Evolutionary conservation across 2,797 vertebrate species (phyloP).

Genomic region (Natrix natrix): DNA sequence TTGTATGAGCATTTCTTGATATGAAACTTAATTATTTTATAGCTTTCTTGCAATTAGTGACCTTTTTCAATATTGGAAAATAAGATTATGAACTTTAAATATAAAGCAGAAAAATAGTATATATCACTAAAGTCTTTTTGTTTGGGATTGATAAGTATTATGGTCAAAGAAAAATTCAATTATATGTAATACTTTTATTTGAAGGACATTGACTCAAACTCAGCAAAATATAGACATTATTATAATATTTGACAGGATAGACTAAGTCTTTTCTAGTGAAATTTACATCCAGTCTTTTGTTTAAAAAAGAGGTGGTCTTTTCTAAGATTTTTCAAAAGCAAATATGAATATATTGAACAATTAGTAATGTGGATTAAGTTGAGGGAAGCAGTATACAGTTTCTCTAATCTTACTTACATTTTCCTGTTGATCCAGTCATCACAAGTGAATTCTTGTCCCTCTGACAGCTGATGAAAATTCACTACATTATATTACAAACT

Average conservation of each 20-base stretch:
- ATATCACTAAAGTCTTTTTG: background rate
- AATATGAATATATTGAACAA: background rate
- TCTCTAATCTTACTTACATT: background rate
- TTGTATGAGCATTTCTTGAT: background rate
- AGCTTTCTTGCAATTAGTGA: background rate
- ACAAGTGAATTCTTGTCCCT: background rate
- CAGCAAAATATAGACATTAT: background rate
- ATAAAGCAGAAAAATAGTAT: background rate
- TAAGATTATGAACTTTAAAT: background rate
- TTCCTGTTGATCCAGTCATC: background rate
- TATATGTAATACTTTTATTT: background rate
- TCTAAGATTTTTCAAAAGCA: background rate
- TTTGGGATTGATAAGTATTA: background rate
- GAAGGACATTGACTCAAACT: background rate
- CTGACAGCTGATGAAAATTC: background rate
- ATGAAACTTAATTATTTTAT: background rate
- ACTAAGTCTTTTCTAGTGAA: background rate
- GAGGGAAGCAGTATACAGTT: background rate
- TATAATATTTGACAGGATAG: background rate
- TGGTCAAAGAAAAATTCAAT: background rate
- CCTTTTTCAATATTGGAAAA: background rate
- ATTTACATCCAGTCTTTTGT: background rate
- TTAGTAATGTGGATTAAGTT: background rate
- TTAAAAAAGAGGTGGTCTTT: background rate
- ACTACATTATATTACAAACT: background rate